A percentile compares a stretch with the other conserved stretches of the same genome.
phyloP scores from a whole-genome alignment of 2,797 vertebrate genomes.

The Pelochelys cantorii region DNA sequence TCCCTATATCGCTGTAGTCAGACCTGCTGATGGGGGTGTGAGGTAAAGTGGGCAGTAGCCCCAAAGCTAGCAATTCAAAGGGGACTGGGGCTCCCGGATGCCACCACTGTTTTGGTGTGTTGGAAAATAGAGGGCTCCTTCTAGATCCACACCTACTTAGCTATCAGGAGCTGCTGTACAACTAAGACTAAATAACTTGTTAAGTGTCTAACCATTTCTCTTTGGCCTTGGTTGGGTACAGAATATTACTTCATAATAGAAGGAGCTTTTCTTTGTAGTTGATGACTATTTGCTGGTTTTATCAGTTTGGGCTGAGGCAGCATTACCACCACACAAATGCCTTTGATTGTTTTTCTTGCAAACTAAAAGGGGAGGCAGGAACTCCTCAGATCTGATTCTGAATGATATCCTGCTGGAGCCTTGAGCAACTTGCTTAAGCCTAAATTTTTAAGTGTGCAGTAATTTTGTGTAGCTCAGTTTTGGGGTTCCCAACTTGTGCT shows the following conservation, averaged over 20 bases:
- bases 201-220: neutral
- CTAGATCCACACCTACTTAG: slow-evolving; percentile 21
- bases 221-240: neutral
- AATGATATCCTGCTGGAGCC: neutral
- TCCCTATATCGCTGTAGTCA: neutral
- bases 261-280: neutral
- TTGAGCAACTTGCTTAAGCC: neutral
- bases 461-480: neutral
- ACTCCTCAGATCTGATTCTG: neutral
- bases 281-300: neutral
- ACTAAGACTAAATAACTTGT: neutral
- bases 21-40: too few species aligned
- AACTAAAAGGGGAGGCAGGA: neutral
- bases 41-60: too few species aligned
- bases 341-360: neutral
- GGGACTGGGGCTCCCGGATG: too few species aligned
- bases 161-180: slow-evolving; percentile 26
- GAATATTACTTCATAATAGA: neutral
- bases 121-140: slow-evolving; percentile 40
- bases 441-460: neutral
- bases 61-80: too few species aligned
- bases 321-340: neutral
- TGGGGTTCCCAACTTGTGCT: neutral
- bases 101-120: neutral
- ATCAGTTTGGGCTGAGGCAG: neutral